These are phyloP conservation scores for Acronicta aceris DNA, from an alignment of 2,888 invertebrate genomes.

Conservation along the genomic window DNA sequence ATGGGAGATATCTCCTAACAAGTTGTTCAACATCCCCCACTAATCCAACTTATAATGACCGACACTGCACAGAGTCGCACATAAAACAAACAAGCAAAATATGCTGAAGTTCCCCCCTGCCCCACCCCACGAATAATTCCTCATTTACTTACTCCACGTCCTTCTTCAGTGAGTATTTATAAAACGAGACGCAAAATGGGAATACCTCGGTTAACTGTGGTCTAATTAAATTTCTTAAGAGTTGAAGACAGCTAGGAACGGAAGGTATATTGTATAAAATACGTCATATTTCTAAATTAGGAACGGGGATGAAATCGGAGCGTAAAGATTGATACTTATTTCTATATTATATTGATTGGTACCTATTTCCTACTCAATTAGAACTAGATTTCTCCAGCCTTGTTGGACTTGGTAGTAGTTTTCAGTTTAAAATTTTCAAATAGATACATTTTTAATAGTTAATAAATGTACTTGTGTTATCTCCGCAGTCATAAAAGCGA, in stretches of 20 bases:
- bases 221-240: slow-evolving; percentile 15
- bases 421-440: too few species aligned
- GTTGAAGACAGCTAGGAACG: not conserved
- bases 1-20: not conserved
- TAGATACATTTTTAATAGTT: too few species aligned
- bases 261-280: slow-evolving; percentile 13
- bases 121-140: slow-evolving; percentile 7
- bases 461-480: not conserved
- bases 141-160: slow-evolving; percentile 30
- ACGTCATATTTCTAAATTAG: slow-evolving; percentile 5
- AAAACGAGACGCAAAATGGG: slow-evolving; percentile 28
- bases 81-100: slow-evolving; percentile 7
- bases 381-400: too few species aligned
- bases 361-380: too few species aligned
- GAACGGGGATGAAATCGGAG: too few species aligned
- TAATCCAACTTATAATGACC: slow-evolving; percentile 10
- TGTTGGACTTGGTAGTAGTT: too few species aligned
- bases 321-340: too few species aligned
- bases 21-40: not conserved
- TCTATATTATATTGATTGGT: too few species aligned
- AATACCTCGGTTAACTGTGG: slow-evolving; percentile 5
- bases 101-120: slow-evolving; percentile 5
- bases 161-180: slow-evolving; percentile 35
- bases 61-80: not conserved
- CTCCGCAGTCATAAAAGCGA: not conserved